phyloP scores from a whole-genome alignment of 2,888 invertebrate species.

The Flexamia atlantica region DNA sequence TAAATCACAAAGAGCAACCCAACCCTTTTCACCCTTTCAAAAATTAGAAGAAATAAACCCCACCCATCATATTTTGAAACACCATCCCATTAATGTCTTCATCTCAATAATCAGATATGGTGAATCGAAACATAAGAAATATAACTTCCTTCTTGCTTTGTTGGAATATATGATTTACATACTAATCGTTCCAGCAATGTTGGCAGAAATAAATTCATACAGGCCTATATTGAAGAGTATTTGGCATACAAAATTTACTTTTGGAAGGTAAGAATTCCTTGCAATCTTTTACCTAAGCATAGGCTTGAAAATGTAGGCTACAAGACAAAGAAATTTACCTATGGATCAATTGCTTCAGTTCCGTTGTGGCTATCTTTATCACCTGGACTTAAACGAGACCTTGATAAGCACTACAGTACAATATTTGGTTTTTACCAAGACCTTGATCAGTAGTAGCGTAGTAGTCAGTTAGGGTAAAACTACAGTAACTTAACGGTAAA shows the following conservation, averaged over 20 bases:
- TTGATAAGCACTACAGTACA: too few relatives aligned
- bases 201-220: slow-evolving; percentile 28
- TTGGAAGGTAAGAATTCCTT: slow-evolving; percentile 37
- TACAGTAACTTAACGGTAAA: too few relatives aligned
- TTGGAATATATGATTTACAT: neutral
- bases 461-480: too few relatives aligned
- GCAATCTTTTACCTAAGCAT: neutral
- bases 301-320: neutral
- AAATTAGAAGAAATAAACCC: neutral
- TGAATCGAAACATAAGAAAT: neutral
- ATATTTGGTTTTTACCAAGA: too few relatives aligned
- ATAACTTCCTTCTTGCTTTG: neutral
- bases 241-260: slow-evolving; percentile 48
- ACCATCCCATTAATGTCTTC: neutral
- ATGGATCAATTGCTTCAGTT: too few relatives aligned
- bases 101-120: neutral
- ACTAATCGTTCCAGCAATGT: slow-evolving; percentile 1
- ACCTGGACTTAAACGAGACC: too few relatives aligned
- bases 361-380: too few relatives aligned
- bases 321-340: too few relatives aligned
- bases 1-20: neutral
- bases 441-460: too few relatives aligned
- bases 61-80: neutral
- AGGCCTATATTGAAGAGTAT: slow-evolving; percentile 23
- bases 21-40: neutral